Evolutionary conservation across 2,797 vertebrate genomes (phyloP), one percentile per base, ranked within the genome.

Genomic region (Leptodactylus fallax): DNA sequence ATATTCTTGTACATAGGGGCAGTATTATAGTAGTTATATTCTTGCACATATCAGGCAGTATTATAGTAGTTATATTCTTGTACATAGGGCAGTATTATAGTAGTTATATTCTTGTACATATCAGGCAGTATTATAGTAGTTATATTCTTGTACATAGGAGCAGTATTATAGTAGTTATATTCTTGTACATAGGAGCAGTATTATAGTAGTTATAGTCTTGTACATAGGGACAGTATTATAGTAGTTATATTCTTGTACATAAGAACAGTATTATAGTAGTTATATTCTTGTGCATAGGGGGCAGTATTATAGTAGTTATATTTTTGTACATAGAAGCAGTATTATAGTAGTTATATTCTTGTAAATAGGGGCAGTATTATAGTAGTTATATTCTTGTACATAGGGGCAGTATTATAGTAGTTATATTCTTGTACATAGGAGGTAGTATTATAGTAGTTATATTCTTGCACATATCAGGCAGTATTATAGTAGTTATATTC

Each of bases 331-430:
- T 56, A 56, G n/a, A n/a, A n/a, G n/a, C n/a, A n/a, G n/a, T n/a
- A n/a, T n/a, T n/a, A n/a, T n/a, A n/a, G n/a, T n/a, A n/a, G n/a
- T n/a, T n/a, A n/a, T n/a, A n/a, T n/a, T n/a, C n/a, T n/a, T n/a
- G n/a, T n/a, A n/a, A n/a, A n/a, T n/a, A n/a, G n/a, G n/a, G n/a
- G n/a, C n/a, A n/a, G n/a, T n/a, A n/a, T n/a, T n/a, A n/a, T n/a
- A n/a, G n/a, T n/a, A n/a, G n/a, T n/a, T n/a, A n/a, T n/a, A n/a
- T n/a, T n/a, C n/a, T n/a, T n/a, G n/a, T n/a, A n/a, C n/a, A n/a
- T n/a, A n/a, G n/a, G n/a, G n/a, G n/a, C 69, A 72, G 69, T 72
- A 72, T 72, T 72, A 72, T 72, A 72, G 27, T 47, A 71, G 67
- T 71, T 71, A 65, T 65, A 25, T 65, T 71, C 27, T 45, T 71